A percentile compares a stretch with the other conserved stretches of the same genome.
These are phyloP conservation scores for Netelia virgata DNA, from an alignment of 2,888 invertebrate genomes.

Conservation along the genomic window DNA sequence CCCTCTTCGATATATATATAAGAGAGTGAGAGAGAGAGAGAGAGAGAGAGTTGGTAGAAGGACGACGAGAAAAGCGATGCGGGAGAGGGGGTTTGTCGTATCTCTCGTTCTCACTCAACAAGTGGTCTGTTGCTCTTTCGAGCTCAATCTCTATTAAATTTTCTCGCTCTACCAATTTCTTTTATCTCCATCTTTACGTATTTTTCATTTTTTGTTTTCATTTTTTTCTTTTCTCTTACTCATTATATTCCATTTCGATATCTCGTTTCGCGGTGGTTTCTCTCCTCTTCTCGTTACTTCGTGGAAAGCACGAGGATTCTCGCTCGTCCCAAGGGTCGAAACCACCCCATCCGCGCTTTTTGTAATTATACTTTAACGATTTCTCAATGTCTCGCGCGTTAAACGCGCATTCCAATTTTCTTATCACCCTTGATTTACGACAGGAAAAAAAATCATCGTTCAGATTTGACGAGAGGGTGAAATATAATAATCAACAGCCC, in stretches of 20 bases:
- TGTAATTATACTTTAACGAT: conserved; percentile 1
- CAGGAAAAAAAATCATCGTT: conserved; percentile 26
- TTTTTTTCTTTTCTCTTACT: conserved; percentile 31
- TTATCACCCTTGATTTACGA: too few species aligned
- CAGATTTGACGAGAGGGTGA: conserved; percentile 19
- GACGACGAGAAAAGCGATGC: neutral
- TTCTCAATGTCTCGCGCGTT: neutral
- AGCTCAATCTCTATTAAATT: conserved; percentile 41
- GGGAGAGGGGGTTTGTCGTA: neutral
- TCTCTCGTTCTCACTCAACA: conserved; percentile 64
- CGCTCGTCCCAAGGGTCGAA: neutral
- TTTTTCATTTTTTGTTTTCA: conserved; percentile 52
- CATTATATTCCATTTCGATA: conserved; percentile 45
- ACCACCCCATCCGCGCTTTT: neutral
- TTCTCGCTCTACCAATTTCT: conserved; percentile 18
- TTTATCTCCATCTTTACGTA: neutral
- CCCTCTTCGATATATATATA: conserved; percentile 20
- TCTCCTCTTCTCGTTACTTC: neutral
- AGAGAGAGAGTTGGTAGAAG: neutral
- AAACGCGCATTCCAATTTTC: neutral
- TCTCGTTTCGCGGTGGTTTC: conserved; percentile 22
- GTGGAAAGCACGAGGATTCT: neutral
- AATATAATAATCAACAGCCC: conserved; percentile 73
- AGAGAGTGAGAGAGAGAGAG: neutral
- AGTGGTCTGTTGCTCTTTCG: conserved; percentile 65